phyloP scores from a whole-genome alignment of 2,888 invertebrate species.

The Phania funesta region DNA sequence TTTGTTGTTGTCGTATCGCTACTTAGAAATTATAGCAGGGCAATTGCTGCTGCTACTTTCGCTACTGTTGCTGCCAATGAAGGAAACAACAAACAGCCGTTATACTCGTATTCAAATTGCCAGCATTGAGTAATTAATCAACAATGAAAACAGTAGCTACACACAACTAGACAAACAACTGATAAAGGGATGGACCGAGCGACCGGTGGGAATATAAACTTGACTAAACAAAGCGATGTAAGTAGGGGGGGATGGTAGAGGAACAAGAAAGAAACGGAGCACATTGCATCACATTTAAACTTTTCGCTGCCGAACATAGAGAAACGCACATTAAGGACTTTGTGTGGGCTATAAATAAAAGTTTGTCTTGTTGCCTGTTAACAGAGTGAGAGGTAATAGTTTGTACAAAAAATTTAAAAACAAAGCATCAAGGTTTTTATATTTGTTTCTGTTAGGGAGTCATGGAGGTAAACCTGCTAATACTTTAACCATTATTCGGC shows the following conservation, averaged over 20 bases:
- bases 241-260: background rate
- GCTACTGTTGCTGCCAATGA: slow-evolving; percentile 38
- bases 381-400: slow-evolving; percentile 14
- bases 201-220: slow-evolving; percentile 23
- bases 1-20: slow-evolving; percentile 3
- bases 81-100: slow-evolving; percentile 40
- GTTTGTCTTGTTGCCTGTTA: slow-evolving; percentile 31
- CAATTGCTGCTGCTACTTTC: slow-evolving; percentile 36
- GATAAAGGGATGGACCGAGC: background rate
- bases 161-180: slow-evolving; percentile 25
- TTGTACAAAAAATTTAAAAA: background rate
- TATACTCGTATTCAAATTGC: slow-evolving; percentile 58
- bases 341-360: slow-evolving; percentile 57
- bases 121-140: slow-evolving; percentile 65
- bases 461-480: too few relatives aligned
- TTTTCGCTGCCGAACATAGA: background rate
- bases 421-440: too few relatives aligned
- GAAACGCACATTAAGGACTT: slow-evolving; percentile 26
- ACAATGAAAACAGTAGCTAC: slow-evolving; percentile 58
- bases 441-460: too few relatives aligned
- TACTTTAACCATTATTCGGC: too few relatives aligned
- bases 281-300: background rate
- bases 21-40: slow-evolving; percentile 22
- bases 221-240: slow-evolving; percentile 23
- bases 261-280: background rate